A percentile compares a stretch with the other conserved stretches of the same genome.
These are phyloP conservation scores for Sycophila texana DNA, from an alignment of 2,888 invertebrate species.

Conservation along the genomic window DNA sequence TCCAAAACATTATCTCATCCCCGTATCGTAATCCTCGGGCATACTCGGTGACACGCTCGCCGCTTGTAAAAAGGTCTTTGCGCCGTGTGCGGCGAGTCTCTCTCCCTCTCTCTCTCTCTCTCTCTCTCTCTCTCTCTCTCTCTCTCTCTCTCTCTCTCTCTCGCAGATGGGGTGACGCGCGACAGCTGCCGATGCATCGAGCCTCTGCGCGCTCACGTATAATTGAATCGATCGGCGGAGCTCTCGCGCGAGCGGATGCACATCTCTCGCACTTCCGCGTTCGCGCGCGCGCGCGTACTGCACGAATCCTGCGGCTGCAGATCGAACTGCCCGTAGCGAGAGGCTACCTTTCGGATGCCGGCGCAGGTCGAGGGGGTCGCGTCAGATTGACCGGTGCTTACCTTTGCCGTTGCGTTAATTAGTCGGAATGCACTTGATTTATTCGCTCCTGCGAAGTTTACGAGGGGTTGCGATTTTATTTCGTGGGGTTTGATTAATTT, in stretches of 20 bases:
- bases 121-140: slow-evolving; percentile 46
- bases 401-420: too few relatives aligned
- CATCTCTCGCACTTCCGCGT: background rate
- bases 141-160: slow-evolving; percentile 48
- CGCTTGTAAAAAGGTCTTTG: background rate
- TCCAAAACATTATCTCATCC: background rate
- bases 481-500: too few relatives aligned
- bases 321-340: slow-evolving; percentile 4
- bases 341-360: too few relatives aligned
- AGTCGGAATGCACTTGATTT: too few relatives aligned
- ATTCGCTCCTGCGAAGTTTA: too few relatives aligned
- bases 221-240: slow-evolving; percentile 68
- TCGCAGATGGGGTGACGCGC: slow-evolving; percentile 64
- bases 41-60: background rate
- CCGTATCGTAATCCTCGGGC: background rate
- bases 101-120: too few relatives aligned
- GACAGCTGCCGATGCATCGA: slow-evolving; percentile 65
- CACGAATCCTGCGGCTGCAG: background rate
- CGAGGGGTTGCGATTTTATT: too few relatives aligned
- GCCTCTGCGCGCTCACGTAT: slow-evolving; percentile 61
- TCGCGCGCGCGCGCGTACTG: background rate
- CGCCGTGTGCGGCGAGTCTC: slow-evolving; percentile 19
- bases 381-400: too few relatives aligned
- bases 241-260: slow-evolving; percentile 53
- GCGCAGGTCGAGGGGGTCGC: too few relatives aligned